Base-by-base conservation (phyloP, 2,888 invertebrate genomes). In the Prionchulus punctatus region DNA sequence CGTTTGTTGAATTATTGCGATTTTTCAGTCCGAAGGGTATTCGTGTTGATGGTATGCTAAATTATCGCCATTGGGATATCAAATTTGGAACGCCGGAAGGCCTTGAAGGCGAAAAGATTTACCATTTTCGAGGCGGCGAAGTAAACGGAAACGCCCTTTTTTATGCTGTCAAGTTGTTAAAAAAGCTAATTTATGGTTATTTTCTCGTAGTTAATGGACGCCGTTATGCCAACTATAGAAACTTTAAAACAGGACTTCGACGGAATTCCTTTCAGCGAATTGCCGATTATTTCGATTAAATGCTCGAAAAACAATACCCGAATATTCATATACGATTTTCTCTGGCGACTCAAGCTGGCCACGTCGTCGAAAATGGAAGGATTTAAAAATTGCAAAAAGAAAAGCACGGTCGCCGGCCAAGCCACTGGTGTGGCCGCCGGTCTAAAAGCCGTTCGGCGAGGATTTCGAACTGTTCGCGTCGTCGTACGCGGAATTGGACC, bases 381-480 rank as follows among this genome's bases (percentile, higher is more conserved):
- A 2, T 96, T 91, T 68, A 91, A 89, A 74, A 87, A 92, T 72
- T 82, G 90, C 0, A 82, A 84, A 64, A 94, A 94, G 73, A 92
- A 92, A 60, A 94, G 94, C 2, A 92, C 90, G 70, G 84, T 94
- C 66, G 94, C 94, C 43, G 94, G 91, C 1, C 92, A 96, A 74
- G 86, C 91, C 15, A 86, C 91, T 27, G 92, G 87, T 27, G 81
- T 90, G 55, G 81, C 78, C 57, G 75, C 90, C 64, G 83, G 84
- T 62, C 75, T 76, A 58, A 57, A 66, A 51, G 36, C n/a, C 23
- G 12, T 65, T 30, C 62, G 71, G 61, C 51, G 65, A 56, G 73
- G 73, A 26, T 62, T 74, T 30, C 62, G 63, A 30, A 65, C 67
- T 25, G 69, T 72, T 30, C 61, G 67, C 15, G 67, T 69, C 12